Conservation (phyloP, 2,113 vertebrate genomes). For the Bos indicus region DNA sequence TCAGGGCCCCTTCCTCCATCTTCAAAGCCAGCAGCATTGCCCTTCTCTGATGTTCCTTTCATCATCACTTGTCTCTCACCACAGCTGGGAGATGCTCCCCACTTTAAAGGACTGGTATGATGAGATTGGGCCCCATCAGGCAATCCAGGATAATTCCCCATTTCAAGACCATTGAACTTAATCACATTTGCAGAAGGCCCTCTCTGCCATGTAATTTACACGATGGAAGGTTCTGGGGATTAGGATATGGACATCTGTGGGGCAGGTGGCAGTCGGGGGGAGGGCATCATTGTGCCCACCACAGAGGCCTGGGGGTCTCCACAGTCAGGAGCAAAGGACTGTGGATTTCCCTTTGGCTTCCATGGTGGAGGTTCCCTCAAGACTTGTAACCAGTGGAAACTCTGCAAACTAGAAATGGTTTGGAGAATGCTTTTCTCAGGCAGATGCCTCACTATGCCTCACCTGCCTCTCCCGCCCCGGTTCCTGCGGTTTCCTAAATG, state of each 20-base stretch:
- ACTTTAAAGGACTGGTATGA: neutral
- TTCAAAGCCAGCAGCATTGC: neutral
- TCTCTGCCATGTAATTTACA: neutral
- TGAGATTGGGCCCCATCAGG: neutral
- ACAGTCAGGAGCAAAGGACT: neutral
- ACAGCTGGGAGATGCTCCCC: neutral
- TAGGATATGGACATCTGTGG: neutral
- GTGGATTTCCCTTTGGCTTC: neutral
- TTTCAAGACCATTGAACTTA: neutral
- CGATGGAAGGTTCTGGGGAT: neutral
- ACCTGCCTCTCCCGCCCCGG: neutral
- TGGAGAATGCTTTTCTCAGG: neutral
- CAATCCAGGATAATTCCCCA: neutral
- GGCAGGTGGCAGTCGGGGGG: neutral
- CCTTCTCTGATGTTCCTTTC: neutral
- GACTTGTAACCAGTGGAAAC: neutral
- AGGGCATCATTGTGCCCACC: neutral
- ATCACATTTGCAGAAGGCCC: neutral
- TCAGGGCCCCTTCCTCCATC: neutral
- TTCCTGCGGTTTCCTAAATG: rapidly evolving
- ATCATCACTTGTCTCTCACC: neutral
- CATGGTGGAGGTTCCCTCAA: neutral
- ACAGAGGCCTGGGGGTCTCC: neutral
- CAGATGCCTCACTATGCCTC: too few species aligned
- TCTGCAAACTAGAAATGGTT: neutral